Conservation (phyloP, 2,888 invertebrate genomes). For the Scaptomyza polygonia region DNA sequence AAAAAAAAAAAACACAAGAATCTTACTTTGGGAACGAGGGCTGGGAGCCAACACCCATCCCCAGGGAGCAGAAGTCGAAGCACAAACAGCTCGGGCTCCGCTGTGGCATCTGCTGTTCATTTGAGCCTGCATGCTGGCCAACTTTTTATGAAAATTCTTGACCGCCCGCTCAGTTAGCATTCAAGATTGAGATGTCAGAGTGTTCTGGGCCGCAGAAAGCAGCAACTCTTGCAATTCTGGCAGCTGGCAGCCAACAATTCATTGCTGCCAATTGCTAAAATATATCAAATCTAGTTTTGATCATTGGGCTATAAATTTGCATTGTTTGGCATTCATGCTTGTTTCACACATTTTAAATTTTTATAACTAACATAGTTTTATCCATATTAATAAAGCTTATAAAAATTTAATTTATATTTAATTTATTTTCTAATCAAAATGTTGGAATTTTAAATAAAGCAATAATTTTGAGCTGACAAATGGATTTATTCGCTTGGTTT, state of each 20-base stretch:
- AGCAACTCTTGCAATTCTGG: background rate
- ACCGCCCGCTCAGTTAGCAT: conserved; percentile 28
- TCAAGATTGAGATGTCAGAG: conserved; percentile 52
- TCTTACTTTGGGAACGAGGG: background rate
- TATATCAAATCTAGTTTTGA: conserved; percentile 22
- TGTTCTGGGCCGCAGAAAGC: conserved; percentile 1
- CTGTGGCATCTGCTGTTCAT: conserved; percentile 40
- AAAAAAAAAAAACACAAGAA: background rate
- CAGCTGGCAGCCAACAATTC: conserved; percentile 7
- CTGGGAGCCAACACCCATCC: conserved; percentile 9
- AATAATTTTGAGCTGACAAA: background rate
- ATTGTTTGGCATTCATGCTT: background rate
- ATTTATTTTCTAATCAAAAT: background rate
- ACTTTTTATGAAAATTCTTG: conserved; percentile 54
- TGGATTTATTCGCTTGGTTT: too few relatives aligned
- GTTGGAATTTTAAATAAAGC: background rate
- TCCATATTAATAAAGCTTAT: background rate
- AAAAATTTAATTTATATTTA: background rate
- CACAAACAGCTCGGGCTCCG: conserved; percentile 1
- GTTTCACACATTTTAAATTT: too few relatives aligned
- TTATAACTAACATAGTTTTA: background rate
- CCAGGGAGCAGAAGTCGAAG: background rate
- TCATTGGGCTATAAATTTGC: background rate
- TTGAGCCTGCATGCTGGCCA: conserved; percentile 44
- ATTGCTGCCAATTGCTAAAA: conserved; percentile 40